Percentiles rank a stretch among this genome's conserved stretches.
These are phyloP conservation scores for Alloscopus bannaensis DNA, from an alignment of 2,888 invertebrate species.

Conservation along the genomic window DNA sequence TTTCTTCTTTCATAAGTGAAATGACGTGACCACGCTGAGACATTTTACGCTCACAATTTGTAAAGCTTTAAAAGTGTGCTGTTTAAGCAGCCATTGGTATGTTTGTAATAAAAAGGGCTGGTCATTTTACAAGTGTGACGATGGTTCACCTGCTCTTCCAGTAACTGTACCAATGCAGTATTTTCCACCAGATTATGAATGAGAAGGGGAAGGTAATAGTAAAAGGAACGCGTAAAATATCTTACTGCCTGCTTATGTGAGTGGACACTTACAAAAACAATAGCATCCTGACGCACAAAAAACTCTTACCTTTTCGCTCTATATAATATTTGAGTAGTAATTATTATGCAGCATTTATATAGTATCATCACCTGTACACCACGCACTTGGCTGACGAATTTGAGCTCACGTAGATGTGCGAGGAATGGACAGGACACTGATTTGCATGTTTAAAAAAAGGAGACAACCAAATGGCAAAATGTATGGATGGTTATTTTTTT, in stretches of 20 bases:
- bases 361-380: not conserved
- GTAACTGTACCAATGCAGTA: slow-evolving; percentile 9
- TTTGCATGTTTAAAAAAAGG: slow-evolving; percentile 7
- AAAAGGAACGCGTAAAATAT: not conserved
- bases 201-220: not conserved
- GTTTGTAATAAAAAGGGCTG: slow-evolving; percentile 17
- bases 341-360: not conserved
- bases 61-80: not conserved
- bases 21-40: too few relatives aligned
- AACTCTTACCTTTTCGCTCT: not conserved
- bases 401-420: too few relatives aligned
- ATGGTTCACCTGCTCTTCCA: slow-evolving; percentile 21
- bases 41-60: not conserved
- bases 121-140: slow-evolving; percentile 14
- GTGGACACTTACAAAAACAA: not conserved
- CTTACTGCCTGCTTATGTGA: not conserved
- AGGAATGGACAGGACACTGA: not conserved
- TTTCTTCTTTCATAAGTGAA: too few relatives aligned
- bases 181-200: not conserved
- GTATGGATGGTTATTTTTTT: slow-evolving; percentile 35
- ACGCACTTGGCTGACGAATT: not conserved
- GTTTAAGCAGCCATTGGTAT: not conserved
- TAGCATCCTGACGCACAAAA: not conserved
- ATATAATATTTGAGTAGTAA: not conserved
- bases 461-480: slow-evolving; percentile 28